phyloP scores from a whole-genome alignment of 2,113 vertebrate species.

The Chloropsis cyanopogon region DNA sequence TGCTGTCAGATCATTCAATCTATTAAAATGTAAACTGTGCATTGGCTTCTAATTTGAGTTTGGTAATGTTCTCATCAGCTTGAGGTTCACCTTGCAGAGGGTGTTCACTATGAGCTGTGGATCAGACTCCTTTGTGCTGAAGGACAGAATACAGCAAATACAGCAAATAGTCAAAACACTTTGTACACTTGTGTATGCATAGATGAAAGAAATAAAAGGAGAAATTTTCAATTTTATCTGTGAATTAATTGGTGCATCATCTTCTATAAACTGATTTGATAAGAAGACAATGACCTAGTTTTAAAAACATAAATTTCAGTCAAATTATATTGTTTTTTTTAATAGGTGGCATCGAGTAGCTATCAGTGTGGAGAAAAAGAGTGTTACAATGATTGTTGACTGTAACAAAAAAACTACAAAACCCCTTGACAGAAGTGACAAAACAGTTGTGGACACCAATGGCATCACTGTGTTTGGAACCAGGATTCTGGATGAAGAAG shows the following conservation, averaged over 20 bases:
- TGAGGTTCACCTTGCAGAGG: not conserved
- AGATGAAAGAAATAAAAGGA: not conserved
- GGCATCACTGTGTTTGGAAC: constrained; percentile 94
- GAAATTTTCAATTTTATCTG: not conserved
- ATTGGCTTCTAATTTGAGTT: not conserved
- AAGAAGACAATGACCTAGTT: not conserved
- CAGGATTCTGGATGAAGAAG: constrained; percentile 89
- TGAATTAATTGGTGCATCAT: not conserved
- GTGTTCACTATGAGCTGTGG: not conserved
- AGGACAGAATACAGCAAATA: not conserved
- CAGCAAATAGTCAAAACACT: not conserved
- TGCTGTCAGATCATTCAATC: not conserved
- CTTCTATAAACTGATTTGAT: not conserved
- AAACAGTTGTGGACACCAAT: constrained; percentile 81
- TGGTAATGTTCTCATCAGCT: not conserved
- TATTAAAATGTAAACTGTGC: not conserved
- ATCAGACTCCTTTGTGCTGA: not conserved
- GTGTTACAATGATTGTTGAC: constrained; percentile 93
- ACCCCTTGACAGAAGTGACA: constrained; percentile 85
- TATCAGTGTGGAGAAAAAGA: constrained; percentile 95
- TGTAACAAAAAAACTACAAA: constrained; percentile 92
- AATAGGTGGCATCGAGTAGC: constrained; percentile 95
- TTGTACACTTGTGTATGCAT: not conserved
- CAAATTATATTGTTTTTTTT: not conserved
- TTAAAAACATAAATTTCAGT: not conserved